Conservation (phyloP, 2,888 invertebrate species). For the Trichogramma evanescens region DNA sequence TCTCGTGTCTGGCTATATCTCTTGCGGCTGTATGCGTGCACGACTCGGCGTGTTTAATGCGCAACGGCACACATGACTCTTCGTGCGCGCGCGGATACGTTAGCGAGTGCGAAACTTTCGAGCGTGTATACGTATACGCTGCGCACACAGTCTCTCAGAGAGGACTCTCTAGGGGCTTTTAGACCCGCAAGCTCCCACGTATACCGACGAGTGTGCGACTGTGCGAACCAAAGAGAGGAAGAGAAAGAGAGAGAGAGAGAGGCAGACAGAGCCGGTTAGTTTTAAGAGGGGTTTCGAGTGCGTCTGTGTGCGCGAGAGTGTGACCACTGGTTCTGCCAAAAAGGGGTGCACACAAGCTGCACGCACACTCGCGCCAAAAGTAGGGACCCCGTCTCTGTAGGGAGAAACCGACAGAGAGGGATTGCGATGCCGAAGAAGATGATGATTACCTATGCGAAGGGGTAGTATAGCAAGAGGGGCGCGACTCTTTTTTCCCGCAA, state of each 20-base stretch:
- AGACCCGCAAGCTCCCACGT: slow-evolving; percentile 4
- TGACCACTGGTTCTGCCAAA: no score
- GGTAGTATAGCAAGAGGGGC: no score
- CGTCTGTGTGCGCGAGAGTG: no score
- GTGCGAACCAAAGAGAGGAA: slow-evolving; percentile 16
- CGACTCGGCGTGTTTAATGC: background rate
- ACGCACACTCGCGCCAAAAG: no score
- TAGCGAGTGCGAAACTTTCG: slow-evolving; percentile 5
- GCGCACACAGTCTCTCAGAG: background rate
- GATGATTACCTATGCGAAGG: background rate
- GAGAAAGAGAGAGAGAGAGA: slow-evolving; percentile 21
- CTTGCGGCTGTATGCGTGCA: background rate
- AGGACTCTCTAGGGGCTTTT: background rate
- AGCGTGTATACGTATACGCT: background rate
- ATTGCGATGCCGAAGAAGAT: background rate
- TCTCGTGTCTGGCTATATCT: background rate
- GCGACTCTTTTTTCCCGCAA: no score
- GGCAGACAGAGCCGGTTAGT: background rate
- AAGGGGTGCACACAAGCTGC: no score
- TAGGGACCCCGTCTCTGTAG: no score
- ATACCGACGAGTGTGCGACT: background rate
- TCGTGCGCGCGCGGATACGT: background rate
- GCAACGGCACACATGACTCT: background rate
- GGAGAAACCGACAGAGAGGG: background rate
- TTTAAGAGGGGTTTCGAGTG: no score